Evolutionary conservation across 1,140 invertebrate genomes (phyloP), one percentile per base, ranked within the genome.

Genomic region (Ylistrum balloti): DNA sequence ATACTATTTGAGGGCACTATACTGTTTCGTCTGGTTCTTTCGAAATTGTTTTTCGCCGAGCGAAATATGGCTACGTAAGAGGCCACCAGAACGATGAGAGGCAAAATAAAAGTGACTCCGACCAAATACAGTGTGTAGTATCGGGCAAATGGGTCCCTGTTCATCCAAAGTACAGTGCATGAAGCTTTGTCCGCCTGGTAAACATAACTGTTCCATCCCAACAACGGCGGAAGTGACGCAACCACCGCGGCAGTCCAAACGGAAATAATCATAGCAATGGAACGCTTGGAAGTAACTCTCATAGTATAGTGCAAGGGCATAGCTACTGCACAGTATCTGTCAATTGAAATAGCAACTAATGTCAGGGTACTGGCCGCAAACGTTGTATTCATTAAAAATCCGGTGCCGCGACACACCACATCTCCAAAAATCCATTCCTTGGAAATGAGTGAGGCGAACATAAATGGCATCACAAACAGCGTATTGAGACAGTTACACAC

Each of bases 291-390:
- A 89, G 98, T 98, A 33, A 99, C 97, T 74, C 97, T 97, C 56
- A 97, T 97, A 92, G 91, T 92, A 95, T 94, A 96, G 95, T 95
- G 95, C 92, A 93, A 93, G 90, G 93, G 94, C 74, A 96, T 94
- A 87, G 93, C 94, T 89, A 98, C 98, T 98, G 93, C 98, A 97
- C 93, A 98, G 97, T 90, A 99, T 97, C 98, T 98, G 94, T 99
- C 98, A 1, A 98, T 96, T 0, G 98, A 98, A 48, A 99, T 98
- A 15, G 98, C 97, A 13, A 98, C 97, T 10, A 98, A 97, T 0
- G 98, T 97, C 33, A 98, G 96, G 1, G 97, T 97, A 22, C 97
- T 97, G 28, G 97, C 97, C 0, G 96, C 96, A 20, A 97, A 96
- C 85, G 97, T 96, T 0, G 97, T 93, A 45, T 96, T 97, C 87